A percentile compares a stretch with the other conserved stretches of the same genome.
Conservation (phyloP, 2,113 vertebrate species). For the Nycticorax nycticorax region DNA sequence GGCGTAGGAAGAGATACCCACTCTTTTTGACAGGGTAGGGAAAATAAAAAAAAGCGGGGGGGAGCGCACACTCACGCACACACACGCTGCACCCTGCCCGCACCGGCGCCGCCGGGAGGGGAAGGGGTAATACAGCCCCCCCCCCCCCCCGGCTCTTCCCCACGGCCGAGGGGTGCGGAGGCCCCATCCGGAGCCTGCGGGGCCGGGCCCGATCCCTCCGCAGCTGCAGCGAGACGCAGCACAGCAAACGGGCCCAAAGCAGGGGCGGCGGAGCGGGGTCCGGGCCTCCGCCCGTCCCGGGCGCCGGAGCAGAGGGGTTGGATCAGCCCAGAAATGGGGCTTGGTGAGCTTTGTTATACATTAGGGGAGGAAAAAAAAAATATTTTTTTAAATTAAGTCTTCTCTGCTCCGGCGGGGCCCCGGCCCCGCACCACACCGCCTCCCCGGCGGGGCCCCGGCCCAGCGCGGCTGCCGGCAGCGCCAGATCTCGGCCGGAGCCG, state of each 20-base stretch:
- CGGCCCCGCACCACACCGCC: neutral
- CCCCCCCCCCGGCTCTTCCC: neutral
- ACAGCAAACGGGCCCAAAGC: neutral
- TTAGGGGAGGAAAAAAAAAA: neutral
- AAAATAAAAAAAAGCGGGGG: too few relatives aligned
- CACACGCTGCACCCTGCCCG: neutral
- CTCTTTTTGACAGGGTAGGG: neutral
- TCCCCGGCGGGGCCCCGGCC: neutral
- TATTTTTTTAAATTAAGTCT: neutral
- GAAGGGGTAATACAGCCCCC: neutral
- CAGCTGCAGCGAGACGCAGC: neutral
- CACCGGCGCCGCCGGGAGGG: neutral
- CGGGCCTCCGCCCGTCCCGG: neutral
- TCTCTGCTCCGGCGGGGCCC: neutral
- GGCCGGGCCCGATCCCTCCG: neutral
- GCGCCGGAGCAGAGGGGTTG: neutral
- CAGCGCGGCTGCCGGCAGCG: neutral
- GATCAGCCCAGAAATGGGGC: rapidly evolving
- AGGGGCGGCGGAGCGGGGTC: neutral
- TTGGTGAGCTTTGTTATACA: neutral
- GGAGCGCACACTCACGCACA: slow-evolving; percentile 22
- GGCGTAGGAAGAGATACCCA: neutral
- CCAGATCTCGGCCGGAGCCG: neutral
- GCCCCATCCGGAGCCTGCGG: neutral
- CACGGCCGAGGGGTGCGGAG: neutral